Percentiles rank a stretch among this genome's conserved stretches.
Evolutionary conservation across 2,113 vertebrate genomes (phyloP).

Genomic region (Crotalus viridis): DNA sequence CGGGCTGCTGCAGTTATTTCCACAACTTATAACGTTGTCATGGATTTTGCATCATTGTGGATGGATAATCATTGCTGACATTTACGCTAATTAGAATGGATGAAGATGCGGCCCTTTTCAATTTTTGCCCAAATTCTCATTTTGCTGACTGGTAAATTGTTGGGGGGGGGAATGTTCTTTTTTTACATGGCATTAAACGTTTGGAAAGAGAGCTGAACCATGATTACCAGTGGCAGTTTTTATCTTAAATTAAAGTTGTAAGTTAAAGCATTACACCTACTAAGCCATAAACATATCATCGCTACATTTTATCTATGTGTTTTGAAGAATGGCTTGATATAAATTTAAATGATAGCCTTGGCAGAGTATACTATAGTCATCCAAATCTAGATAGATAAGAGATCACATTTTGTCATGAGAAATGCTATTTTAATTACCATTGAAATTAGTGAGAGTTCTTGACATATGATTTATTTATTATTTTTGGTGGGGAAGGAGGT

Average conservation of each 20-base stretch:
- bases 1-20: not conserved
- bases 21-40: not conserved
- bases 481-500: rapidly evolving
- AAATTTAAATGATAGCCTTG: slow-evolving; percentile 46
- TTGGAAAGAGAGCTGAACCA: not conserved
- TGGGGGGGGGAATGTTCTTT: not conserved
- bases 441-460: slow-evolving; percentile 51
- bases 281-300: not conserved
- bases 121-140: not conserved
- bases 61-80: not conserved
- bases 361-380: slow-evolving; percentile 33
- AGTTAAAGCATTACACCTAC: not conserved
- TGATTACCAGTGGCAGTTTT: not conserved
- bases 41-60: not conserved
- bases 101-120: not conserved
- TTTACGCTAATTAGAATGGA: not conserved
- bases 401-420: slow-evolving; percentile 43
- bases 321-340: slow-evolving; percentile 32
- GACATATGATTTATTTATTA: not conserved
- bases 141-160: not conserved
- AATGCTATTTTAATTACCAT: slow-evolving; percentile 45
- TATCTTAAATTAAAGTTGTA: not conserved
- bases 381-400: slow-evolving; percentile 9
- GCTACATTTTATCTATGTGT: slow-evolving; percentile 32
- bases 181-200: not conserved